Conservation (phyloP, 64 coral and sea anemone genomes). For the Acropora yongei region DNA sequence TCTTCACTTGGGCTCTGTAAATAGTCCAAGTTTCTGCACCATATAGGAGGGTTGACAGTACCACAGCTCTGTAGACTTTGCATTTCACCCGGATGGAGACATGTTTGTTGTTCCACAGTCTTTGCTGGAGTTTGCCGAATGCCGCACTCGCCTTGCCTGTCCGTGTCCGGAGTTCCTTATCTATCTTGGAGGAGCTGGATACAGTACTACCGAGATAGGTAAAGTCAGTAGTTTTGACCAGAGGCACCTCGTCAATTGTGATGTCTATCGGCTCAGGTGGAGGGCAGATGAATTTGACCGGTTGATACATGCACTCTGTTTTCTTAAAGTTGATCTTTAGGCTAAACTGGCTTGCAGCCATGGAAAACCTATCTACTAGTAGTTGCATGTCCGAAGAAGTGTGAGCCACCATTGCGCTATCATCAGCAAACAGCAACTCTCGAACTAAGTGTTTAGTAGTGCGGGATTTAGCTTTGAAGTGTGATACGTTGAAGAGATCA, state of each 20-base stretch:
- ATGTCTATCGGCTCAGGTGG: too few species aligned
- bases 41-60: conserved; percentile 23
- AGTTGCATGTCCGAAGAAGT: conserved; percentile 8
- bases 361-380: conserved; percentile 21
- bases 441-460: not conserved
- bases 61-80: conserved; percentile 35
- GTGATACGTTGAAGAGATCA: too few species aligned
- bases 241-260: too few species aligned
- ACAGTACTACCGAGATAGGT: not conserved
- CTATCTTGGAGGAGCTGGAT: not conserved
- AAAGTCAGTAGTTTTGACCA: not conserved
- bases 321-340: conserved; percentile 39
- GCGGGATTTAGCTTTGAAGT: not conserved
- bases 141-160: conserved; percentile 7
- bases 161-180: not conserved
- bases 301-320: not conserved
- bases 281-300: too few species aligned
- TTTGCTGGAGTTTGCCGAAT: conserved; percentile 27
- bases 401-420: not conserved
- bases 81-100: conserved; percentile 35
- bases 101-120: conserved; percentile 31
- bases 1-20: conserved; percentile 24
- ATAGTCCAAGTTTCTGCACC: conserved; percentile 50
- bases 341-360: conserved; percentile 4
- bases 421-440: conserved; percentile 21